Evolutionary conservation across 2,888 invertebrate species (phyloP).

Genomic region (Petrolisthes manimaculis): DNA sequence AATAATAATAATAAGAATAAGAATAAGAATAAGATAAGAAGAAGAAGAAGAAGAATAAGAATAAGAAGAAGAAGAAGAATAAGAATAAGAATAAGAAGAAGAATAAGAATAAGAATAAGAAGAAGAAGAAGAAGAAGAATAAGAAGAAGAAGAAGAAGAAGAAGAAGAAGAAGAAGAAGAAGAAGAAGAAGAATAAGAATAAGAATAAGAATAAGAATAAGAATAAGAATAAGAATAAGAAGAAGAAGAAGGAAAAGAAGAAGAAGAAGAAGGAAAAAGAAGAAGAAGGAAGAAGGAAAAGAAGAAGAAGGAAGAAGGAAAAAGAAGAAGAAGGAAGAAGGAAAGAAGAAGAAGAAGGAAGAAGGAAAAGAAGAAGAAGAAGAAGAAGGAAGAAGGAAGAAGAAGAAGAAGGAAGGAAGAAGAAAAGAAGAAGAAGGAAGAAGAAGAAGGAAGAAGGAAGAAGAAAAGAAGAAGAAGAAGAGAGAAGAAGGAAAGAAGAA

Average conservation of each 20-base stretch:
- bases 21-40: not conserved
- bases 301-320: not conserved
- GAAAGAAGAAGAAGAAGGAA: not conserved
- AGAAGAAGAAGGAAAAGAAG: not conserved
- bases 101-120: not conserved
- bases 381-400: not conserved
- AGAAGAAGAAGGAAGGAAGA: not conserved
- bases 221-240: not conserved
- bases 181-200: not conserved
- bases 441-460: not conserved
- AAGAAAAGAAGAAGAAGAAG: not conserved
- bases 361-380: not conserved
- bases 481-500: not conserved
- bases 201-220: not conserved
- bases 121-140: not conserved
- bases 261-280: not conserved
- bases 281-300: not conserved
- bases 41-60: not conserved
- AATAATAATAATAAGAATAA: not conserved
- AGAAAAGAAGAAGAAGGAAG: not conserved
- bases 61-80: not conserved
- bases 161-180: not conserved
- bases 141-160: not conserved
- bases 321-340: not conserved
- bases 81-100: not conserved